These are phyloP conservation scores for Tenualosa thibaudeaui DNA, from an alignment of 2,797 vertebrate genomes.

Conservation along the genomic window DNA sequence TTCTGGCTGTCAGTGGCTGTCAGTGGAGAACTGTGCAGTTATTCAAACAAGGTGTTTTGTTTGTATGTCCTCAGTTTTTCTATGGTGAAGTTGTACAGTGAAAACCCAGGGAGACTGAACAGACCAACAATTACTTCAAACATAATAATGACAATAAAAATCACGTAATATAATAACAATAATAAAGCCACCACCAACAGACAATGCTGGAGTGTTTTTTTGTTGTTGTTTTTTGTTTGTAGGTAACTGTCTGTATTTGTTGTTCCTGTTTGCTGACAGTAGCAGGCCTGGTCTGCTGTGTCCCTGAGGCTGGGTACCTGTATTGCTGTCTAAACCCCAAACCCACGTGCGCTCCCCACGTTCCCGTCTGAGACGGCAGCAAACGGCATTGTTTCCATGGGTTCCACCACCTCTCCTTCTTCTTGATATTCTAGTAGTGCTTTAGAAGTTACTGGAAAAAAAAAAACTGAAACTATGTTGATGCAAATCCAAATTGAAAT, in stretches of 20 bases:
- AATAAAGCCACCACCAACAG: background rate
- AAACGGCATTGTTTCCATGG: conserved; percentile 75
- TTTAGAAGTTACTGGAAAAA: conserved; percentile 73
- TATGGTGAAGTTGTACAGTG: conserved; percentile 75
- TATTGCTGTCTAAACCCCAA: conserved; percentile 36
- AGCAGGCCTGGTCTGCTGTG: conserved; percentile 76
- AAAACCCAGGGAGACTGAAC: conserved; percentile 64
- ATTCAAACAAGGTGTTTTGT: conserved; percentile 80
- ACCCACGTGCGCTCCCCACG: conserved; percentile 52
- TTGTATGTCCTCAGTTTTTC: conserved; percentile 80
- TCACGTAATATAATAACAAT: conserved; percentile 45
- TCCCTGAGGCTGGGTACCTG: conserved; percentile 50
- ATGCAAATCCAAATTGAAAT: conserved; percentile 80
- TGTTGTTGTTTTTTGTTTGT: conserved; percentile 37
- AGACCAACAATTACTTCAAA: conserved; percentile 34
- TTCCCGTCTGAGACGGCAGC: conserved; percentile 72
- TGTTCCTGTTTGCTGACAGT: conserved; percentile 82
- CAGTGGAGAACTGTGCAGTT: conserved; percentile 47
- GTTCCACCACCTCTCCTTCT: conserved; percentile 79
- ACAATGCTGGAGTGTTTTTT: conserved; percentile 29
- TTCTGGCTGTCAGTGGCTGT: conserved; percentile 72
- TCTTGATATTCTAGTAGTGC: conserved; percentile 80
- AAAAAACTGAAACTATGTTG: conserved; percentile 76
- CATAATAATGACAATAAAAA: conserved; percentile 57
- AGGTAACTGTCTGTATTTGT: conserved; percentile 76